Base-by-base conservation (phyloP, 2,113 vertebrate species). In the Shinisaurus crocodilurus region DNA sequence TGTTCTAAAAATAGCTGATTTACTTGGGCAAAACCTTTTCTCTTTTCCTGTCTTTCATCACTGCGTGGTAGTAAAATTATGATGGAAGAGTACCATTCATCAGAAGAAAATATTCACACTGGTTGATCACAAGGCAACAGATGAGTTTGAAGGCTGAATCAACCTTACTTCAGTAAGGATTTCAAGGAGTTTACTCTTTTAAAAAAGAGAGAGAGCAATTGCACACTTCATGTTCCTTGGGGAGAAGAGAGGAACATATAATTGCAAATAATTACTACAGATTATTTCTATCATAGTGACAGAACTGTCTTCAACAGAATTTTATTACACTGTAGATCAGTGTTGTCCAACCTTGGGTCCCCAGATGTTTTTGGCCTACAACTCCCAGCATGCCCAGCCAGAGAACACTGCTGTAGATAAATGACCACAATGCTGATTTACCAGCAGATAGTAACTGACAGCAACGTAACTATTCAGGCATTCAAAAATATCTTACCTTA, bases 21-120 rank as follows among this genome's bases (percentile, higher is more conserved):
- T 87, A 48, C 86, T 65, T 79, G 16, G 60, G 57, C 7, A 5
- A 5, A 48, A 65, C 65, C 13, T 87, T 65, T 77, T 87, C 45
- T 29, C 5, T 65, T 23, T 50, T 29, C 40, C 5, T 79, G 40
- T 79, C 40, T 77, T 76, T 40, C 23, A 79, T 32, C 29, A 79
- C 37, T 23, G 37, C 40, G 29, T 87, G 37, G 15, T 79, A 87
- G 75, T 79, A 65, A 79, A 87, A 79, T 79, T 48, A 69, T 88
- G 76, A 67, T 18, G 32, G 60, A 29, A 27, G 1, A 81, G 32
- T 37, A 80, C 23, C 18, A 32, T 63, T 50, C 20, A 80, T 50
- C 75, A 80, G 29, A 79, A 69, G 75, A 77, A 88, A 88, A 88
- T 77, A 63, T 80, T 80, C 74, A 63, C 57, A 76, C 27, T 3